These are phyloP conservation scores for Bubo blakistoni DNA, from an alignment of 2,113 vertebrate species.

Conservation along the genomic window DNA sequence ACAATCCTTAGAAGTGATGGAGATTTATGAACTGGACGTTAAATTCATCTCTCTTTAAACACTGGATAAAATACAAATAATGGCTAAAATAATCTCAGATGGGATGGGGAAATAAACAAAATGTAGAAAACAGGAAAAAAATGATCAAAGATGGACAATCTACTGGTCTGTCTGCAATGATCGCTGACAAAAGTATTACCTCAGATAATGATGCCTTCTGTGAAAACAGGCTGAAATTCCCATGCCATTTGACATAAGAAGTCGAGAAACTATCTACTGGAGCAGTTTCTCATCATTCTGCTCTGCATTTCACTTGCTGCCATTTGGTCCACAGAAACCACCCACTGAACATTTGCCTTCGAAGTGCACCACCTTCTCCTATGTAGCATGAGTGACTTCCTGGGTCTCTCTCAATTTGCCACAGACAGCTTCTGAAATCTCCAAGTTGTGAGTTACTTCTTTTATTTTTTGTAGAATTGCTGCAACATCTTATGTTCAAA, in stretches of 20 bases:
- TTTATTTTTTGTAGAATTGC: not conserved
- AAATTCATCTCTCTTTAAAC: not conserved
- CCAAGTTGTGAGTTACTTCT: not conserved
- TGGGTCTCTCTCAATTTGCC: not conserved
- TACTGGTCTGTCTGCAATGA: not conserved
- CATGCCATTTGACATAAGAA: not conserved
- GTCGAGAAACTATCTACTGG: not conserved
- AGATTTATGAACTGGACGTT: not conserved
- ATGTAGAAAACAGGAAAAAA: not conserved
- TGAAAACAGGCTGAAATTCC: not conserved
- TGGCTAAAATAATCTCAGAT: not conserved
- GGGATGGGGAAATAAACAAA: not conserved
- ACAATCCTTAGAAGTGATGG: not conserved
- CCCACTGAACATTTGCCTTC: conserved; percentile 46
- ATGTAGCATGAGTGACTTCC: conserved; percentile 9
- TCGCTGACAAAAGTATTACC: not conserved
- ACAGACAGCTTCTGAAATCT: not conserved
- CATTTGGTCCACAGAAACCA: conserved; percentile 31
- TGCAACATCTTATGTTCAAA: not conserved
- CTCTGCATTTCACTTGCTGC: not conserved
- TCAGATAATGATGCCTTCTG: not conserved
- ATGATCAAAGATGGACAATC: fast-evolving
- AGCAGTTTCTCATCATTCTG: not conserved
- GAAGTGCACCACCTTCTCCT: not conserved
- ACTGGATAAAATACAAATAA: not conserved